Base-by-base conservation (phyloP, 2,888 invertebrate genomes). In the Miltochrista miniata region DNA sequence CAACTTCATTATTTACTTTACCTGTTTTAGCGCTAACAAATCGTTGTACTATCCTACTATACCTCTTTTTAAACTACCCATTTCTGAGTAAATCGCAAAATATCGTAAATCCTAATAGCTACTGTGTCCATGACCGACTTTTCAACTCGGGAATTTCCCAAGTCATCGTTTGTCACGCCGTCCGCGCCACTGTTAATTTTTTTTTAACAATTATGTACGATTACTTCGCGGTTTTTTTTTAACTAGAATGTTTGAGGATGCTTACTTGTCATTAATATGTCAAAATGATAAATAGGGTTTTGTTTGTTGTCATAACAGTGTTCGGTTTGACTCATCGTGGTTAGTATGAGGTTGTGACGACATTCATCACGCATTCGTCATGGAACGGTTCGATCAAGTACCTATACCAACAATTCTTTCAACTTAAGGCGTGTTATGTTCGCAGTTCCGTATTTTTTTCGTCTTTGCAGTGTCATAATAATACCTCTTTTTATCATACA, bases 71-170 rank as follows among this genome's bases (percentile, higher is more conserved):
- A 31, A 52, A 47, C 13, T 43, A 39, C 43, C 43, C 35, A 35
- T 24, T 24, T 24, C 18, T 39, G 39, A 51, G 46, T 51, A 18
- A 54, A 46, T 51, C 40, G 36, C 44, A 24, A 38, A 54, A 64
- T 24, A 61, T 45, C 55, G 59, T 58, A 55, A 55, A 58, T 58
- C 45, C 51, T 11, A 31, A 24, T 35, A 35, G 54, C 50, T 54
- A 48, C 36, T 29, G 39, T 53, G 59, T 33, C 68, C 59, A 18
- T 64, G 67, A 58, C 67, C 67, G 65, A 59, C 38, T 50, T 49
- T 54, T 45, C 51, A 59, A 51, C 30, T 9, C 46, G 18, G 33
- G 48, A 39, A 51, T 55, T 56, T 14, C 36, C 39, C 45, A n/a
- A 51, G 37, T 46, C 35, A 38, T 33, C 34, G 44, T 53, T 40